phyloP scores from a whole-genome alignment of 1,140 invertebrate genomes.

The Metopolophium dirhodum region DNA sequence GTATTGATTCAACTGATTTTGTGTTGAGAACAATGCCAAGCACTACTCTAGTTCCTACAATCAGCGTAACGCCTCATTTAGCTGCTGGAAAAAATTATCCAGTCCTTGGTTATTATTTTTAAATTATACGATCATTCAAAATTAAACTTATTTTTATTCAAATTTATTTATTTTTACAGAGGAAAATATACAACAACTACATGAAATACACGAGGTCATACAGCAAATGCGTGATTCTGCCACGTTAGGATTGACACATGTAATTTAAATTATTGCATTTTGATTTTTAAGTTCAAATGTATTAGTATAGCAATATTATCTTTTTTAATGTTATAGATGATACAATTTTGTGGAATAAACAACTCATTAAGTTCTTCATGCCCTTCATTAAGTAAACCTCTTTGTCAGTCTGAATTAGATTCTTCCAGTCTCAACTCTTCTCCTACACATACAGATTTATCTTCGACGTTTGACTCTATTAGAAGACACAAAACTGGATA shows the following conservation, averaged over 20 bases:
- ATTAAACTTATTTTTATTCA: slow-evolving; percentile 24
- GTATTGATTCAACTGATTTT: slow-evolving; percentile 61
- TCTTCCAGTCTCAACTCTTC: slow-evolving; percentile 64
- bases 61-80: slow-evolving; percentile 85
- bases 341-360: slow-evolving; percentile 59
- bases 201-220: slow-evolving; percentile 76
- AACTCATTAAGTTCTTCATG: slow-evolving; percentile 76
- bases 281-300: neutral
- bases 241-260: slow-evolving; percentile 62
- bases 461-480: slow-evolving; percentile 61
- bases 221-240: slow-evolving; percentile 75
- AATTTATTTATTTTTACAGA: slow-evolving; percentile 64
- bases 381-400: slow-evolving; percentile 69
- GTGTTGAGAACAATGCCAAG: slow-evolving; percentile 60
- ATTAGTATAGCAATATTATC: neutral
- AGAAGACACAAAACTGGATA: slow-evolving; percentile 56
- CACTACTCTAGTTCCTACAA: slow-evolving; percentile 74
- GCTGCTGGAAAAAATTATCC: slow-evolving; percentile 72
- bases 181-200: slow-evolving; percentile 77
- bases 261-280: slow-evolving; percentile 58
- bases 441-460: slow-evolving; percentile 63
- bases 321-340: slow-evolving; percentile 42
- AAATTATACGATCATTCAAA: neutral
- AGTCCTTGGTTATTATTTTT: slow-evolving; percentile 65
- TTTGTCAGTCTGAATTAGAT: slow-evolving; percentile 66